Evolutionary conservation across 2,888 invertebrate genomes (phyloP), one percentile per base, ranked within the genome.

Genomic region (Nycteola revayana): DNA sequence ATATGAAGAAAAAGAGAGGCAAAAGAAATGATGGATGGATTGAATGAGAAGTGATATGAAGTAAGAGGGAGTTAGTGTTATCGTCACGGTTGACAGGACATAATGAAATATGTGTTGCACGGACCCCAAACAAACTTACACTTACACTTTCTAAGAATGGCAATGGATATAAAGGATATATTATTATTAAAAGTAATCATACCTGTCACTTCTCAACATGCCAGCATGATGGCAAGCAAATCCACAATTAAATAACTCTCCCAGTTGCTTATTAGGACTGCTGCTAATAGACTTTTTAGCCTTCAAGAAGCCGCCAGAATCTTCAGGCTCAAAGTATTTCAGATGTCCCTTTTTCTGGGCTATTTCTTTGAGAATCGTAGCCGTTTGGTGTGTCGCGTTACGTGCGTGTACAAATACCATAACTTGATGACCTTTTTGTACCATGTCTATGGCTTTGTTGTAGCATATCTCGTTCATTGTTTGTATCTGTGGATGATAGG

Each of bases 341-440:
- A 93, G 82, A 6, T 95, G 93, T 0, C 93, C 94, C 49, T 93
- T 92, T 60, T 94, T 92, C 30, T 93, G 91, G 0, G 98, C 97
- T 43, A 94, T 76, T 58, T 98, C 97, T 40, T 94, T 93, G 1
- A 99, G 77, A 1, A 93, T 91, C 58, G 93, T 93, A 0, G 98
- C 99, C 0, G 97, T 96, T 33, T 94, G 91, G 18, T 96, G 94
- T 0, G 99, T 99, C 6, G 98, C 97, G 89, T 98, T 99, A 11
- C 99, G 92, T 0, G 99, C 98, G 79, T 99, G 99, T 0, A 99
- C 99, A 78, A 99, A 99, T 0, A 99, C 97, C 97, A 99, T 98
- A 0, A 96, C 95, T 90, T 99, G 99, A 74, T 99, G 96, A 0
- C 96, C 98, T 53, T 94, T 92, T 54, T 91, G 93, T 1, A 97